Percentiles rank a stretch among this genome's conserved stretches.
Evolutionary conservation across 2,888 invertebrate genomes (phyloP).

Genomic region (Leucozona laternaria): DNA sequence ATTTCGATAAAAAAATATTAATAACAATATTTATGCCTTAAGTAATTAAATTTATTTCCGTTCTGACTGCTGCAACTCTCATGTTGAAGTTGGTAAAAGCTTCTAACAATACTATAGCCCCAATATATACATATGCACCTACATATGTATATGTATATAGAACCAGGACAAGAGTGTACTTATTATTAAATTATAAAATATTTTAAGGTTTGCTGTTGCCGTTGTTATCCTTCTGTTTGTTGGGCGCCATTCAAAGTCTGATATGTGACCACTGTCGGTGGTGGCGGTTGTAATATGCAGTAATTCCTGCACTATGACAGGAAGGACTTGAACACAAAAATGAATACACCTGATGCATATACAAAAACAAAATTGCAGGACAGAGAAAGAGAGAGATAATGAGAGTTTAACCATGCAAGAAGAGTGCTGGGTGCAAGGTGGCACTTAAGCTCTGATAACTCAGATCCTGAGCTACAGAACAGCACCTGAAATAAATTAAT

Average conservation of each 20-base stretch:
- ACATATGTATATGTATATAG: background rate
- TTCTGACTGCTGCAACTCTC: conserved; percentile 24
- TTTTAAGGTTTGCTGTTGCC: conserved; percentile 59
- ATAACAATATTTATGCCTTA: conserved; percentile 57
- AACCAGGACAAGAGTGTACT: conserved; percentile 5
- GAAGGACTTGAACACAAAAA: conserved; percentile 10
- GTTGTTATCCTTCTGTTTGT: conserved; percentile 49
- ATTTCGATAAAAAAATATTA: conserved; percentile 29
- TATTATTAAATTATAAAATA: conserved; percentile 70
- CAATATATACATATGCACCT: background rate
- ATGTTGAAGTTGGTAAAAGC: conserved; percentile 48
- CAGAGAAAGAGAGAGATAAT: background rate
- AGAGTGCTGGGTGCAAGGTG: conserved; percentile 1
- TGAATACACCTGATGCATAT: conserved; percentile 46
- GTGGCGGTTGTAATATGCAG: conserved; percentile 3
- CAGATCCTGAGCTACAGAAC: conserved; percentile 37
- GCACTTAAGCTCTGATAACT: conserved; percentile 44
- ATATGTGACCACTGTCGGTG: conserved; percentile 54
- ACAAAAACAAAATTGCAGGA: conserved; percentile 22
- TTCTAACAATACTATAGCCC: conserved; percentile 18
- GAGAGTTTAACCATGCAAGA: background rate
- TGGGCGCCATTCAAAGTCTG: conserved; percentile 51
- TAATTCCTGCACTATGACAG: conserved; percentile 9
- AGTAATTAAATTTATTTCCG: conserved; percentile 73
- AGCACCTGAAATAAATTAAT: conserved; percentile 62